phyloP scores from a whole-genome alignment of 1,140 invertebrate species.

The Onthophagus taurus region DNA sequence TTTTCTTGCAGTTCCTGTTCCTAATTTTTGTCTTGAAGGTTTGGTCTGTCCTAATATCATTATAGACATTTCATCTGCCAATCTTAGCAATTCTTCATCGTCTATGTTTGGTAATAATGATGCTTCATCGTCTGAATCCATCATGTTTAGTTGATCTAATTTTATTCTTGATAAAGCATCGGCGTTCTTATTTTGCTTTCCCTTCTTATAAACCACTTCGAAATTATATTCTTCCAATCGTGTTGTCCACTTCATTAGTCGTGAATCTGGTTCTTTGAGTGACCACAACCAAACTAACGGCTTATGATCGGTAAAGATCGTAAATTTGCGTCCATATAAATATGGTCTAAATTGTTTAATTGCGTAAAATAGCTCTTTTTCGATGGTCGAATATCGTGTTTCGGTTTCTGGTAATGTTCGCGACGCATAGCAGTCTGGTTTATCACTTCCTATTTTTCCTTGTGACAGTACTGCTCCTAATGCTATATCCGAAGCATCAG shows the following conservation, averaged over 20 bases:
- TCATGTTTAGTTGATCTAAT: no score
- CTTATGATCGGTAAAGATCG: slow-evolving; percentile 3
- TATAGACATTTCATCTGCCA: no score
- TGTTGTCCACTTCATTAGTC: slow-evolving; percentile 19
- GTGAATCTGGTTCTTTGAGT: slow-evolving; percentile 9
- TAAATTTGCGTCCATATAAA: slow-evolving; percentile 25
- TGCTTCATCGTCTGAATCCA: no score
- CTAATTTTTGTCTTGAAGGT: no score
- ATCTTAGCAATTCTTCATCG: no score
- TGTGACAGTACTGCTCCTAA: slow-evolving; percentile 42
- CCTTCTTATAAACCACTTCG: slow-evolving; percentile 23
- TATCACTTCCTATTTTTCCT: slow-evolving; percentile 16
- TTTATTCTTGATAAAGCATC: slow-evolving; percentile 21
- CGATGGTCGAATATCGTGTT: slow-evolving; percentile 29
- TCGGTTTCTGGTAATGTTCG: slow-evolving; percentile 25
- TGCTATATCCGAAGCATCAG: slow-evolving; percentile 27
- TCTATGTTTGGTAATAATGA: no score
- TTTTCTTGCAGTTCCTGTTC: no score
- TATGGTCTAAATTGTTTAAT: slow-evolving; percentile 30
- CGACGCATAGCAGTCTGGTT: slow-evolving; percentile 33
- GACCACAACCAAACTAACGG: neutral
- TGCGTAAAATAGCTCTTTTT: slow-evolving; percentile 27
- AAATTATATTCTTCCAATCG: slow-evolving; percentile 36
- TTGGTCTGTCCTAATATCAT: no score
- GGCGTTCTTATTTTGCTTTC: slow-evolving; percentile 18